Percentiles rank a stretch among this genome's conserved stretches.
Evolutionary conservation across 2,113 vertebrate genomes (phyloP).

Genomic region (Myotis lucifugus): DNA sequence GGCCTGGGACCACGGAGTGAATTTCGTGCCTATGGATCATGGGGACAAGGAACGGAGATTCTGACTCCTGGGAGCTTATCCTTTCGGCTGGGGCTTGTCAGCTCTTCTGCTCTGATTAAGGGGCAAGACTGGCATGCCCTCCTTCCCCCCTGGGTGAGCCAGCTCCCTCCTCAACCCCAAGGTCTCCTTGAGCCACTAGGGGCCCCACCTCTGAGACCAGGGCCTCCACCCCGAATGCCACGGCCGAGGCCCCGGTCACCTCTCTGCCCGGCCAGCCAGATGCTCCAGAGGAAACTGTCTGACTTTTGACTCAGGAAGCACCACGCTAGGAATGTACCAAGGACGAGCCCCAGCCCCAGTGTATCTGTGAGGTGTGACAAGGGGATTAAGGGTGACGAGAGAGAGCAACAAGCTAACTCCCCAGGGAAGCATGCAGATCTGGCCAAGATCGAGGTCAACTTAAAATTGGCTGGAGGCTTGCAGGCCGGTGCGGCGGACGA

Average conservation of each 20-base stretch:
- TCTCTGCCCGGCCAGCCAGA: background rate
- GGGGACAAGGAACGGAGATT: background rate
- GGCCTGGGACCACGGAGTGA: background rate
- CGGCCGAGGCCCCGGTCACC: rapidly evolving
- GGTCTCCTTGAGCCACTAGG: background rate
- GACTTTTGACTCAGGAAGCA: background rate
- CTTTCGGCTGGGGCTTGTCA: background rate
- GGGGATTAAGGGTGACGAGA: background rate
- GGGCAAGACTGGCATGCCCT: background rate
- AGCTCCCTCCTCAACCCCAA: background rate
- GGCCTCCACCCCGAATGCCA: background rate
- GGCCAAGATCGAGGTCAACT: background rate
- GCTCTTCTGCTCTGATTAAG: background rate
- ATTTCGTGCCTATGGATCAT: background rate
- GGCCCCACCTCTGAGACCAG: background rate
- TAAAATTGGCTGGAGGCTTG: background rate
- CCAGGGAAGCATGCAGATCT: background rate
- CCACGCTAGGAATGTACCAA: background rate
- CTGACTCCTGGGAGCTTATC: background rate
- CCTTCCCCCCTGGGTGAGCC: background rate
- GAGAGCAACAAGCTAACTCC: background rate
- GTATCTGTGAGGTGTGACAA: background rate
- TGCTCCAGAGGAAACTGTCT: background rate
- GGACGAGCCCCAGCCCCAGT: background rate
- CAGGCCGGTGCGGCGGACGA: too few relatives aligned